A percentile compares a stretch with the other conserved stretches of the same genome.
Conservation (phyloP, 2,113 vertebrate species). For the Mungos mungo region DNA sequence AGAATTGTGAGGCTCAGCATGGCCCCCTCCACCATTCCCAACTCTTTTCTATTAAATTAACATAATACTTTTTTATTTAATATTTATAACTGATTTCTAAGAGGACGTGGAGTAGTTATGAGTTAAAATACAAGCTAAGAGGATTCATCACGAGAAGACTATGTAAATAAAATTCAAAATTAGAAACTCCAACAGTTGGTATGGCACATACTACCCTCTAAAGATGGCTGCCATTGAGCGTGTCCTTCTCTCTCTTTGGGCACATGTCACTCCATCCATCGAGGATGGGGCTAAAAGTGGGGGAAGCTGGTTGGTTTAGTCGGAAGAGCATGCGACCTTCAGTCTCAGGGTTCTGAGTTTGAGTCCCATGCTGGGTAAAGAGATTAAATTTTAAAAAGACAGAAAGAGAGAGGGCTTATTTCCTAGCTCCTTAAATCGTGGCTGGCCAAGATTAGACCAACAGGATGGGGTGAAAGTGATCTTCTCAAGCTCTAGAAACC, state of each 20-base stretch:
- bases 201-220: background rate
- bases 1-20: background rate
- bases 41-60: conserved; percentile 42
- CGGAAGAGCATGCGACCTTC: background rate
- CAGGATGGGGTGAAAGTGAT: background rate
- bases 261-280: background rate
- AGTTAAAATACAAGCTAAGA: conserved; percentile 16
- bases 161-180: conserved; percentile 34
- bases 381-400: background rate
- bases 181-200: background rate
- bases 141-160: conserved; percentile 40
- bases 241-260: background rate
- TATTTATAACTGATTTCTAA: conserved; percentile 37
- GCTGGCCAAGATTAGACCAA: background rate
- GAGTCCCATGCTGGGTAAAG: background rate
- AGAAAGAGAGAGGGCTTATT: background rate
- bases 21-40: background rate
- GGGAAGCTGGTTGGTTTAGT: background rate
- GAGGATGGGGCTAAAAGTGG: background rate
- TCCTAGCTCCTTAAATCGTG: background rate
- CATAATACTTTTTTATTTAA: conserved; percentile 26
- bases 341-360: background rate
- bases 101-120: conserved; percentile 6
- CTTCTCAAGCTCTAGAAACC: background rate
- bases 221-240: background rate